Evolutionary conservation across 2,113 vertebrate species (phyloP).

Genomic region (Percina caprodes): DNA sequence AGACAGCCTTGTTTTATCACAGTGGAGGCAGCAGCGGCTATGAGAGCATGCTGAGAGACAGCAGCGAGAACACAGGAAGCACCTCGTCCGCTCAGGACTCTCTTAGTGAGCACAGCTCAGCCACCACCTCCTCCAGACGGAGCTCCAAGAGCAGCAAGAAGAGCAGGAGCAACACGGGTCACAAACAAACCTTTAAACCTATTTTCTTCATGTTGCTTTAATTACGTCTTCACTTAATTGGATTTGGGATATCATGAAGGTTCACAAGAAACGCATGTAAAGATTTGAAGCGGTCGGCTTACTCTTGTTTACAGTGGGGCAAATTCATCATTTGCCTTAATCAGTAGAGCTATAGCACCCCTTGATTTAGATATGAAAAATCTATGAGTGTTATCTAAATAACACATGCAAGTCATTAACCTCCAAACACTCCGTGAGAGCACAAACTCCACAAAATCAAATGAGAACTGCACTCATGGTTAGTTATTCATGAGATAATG

Average conservation of each 20-base stretch:
- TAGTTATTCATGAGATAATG: constrained; percentile 8
- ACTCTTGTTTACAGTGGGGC: not conserved
- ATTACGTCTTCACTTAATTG: not conserved
- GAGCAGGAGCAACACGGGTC: constrained; percentile 92
- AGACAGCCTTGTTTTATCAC: constrained; percentile 97
- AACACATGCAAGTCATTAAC: not conserved
- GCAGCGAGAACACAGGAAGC: constrained; percentile 97
- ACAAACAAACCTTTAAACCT: not conserved
- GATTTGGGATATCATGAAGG: not conserved
- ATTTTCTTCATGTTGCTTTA: not conserved
- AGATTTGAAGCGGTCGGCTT: not conserved
- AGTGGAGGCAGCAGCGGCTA: constrained; percentile 98
- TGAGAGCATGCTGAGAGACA: constrained; percentile 98
- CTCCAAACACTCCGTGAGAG: not conserved
- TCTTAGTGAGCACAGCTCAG: constrained; percentile 95
- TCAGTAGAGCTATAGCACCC: not conserved
- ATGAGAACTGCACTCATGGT: not conserved
- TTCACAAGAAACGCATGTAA: not conserved
- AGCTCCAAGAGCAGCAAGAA: constrained; percentile 94
- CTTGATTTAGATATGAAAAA: not conserved
- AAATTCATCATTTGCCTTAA: not conserved
- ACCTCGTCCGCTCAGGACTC: constrained; percentile 97
- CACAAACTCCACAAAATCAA: not conserved
- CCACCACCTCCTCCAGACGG: constrained; percentile 89
- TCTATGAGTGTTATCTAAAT: not conserved